Evolutionary conservation across 2,797 vertebrate species (phyloP), one percentile per base, ranked within the genome.

Genomic region (Falco novaeseelandiae): DNA sequence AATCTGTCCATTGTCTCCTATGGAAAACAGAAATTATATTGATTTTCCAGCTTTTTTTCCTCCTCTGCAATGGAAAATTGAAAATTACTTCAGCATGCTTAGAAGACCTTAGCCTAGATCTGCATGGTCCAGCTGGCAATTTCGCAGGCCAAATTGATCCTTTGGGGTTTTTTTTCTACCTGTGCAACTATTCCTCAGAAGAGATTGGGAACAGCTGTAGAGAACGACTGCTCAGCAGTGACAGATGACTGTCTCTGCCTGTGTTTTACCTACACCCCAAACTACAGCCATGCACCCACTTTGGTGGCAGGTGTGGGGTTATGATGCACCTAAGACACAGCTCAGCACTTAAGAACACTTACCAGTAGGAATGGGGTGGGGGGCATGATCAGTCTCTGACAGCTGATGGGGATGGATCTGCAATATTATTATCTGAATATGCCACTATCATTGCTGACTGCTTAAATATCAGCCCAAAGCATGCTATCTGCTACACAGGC

Each of bases 41-140:
- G 54, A 85, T 94, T 94, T 94, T 94, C 86, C 94, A 95, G 63
- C 11, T 16, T 80, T 82, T 72, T 79, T 90, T 25, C 16, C 59
- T 70, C 36, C 67, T 96, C 63, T 91, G 44, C 42, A 87, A 67
- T 85, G 83, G 80, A 95, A 97, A 94, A 85, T 29, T 42, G 74
- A 84, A 96, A 97, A 96, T 89, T 0, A 87, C 70, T 96, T 94
- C 88, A 95, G 76, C 67, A 83, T 96, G 86, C 77, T 87, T 80
- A 87, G 46, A 82, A 90, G 59, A 73, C 70, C 30, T 72, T 44
- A 77, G 40, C 38, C 44, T 70, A 87, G 57, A 69, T 46, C 58
- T 34, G 4, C 19, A 51, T 4, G 19, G 67, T 77, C 66, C 86
- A 93, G 83, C 81, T 93, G 88, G 86, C 66, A 92, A 48, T 61